These are phyloP conservation scores for Chiloscyllium punctatum DNA, from an alignment of 2,797 vertebrate species.

Conservation along the genomic window DNA sequence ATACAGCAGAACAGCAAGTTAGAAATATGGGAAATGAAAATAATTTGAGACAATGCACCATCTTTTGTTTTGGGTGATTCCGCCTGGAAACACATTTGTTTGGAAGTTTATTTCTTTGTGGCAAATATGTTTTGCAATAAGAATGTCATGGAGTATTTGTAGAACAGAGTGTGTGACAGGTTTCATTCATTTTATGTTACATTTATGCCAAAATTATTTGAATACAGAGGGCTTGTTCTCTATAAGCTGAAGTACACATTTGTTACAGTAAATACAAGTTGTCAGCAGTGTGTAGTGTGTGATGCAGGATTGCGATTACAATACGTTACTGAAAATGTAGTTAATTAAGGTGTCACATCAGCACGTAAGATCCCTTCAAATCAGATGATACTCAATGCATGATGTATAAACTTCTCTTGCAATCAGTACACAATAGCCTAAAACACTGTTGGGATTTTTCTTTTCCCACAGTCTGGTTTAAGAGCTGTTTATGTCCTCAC, in stretches of 20 bases:
- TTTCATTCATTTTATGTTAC: constrained; percentile 21
- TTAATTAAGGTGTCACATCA: constrained; percentile 30
- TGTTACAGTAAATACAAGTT: background rate
- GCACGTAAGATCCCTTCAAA: background rate
- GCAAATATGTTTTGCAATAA: background rate
- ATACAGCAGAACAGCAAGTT: background rate
- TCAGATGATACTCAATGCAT: background rate
- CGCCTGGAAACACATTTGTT: background rate
- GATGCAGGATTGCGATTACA: constrained; percentile 2
- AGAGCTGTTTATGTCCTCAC: background rate
- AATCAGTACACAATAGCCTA: background rate
- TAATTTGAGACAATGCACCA: background rate
- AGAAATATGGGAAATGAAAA: background rate
- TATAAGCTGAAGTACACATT: background rate
- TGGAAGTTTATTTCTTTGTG: background rate
- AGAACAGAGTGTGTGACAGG: background rate
- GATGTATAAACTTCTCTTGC: background rate
- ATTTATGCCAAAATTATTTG: constrained; percentile 19
- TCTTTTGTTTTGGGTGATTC: background rate
- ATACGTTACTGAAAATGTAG: background rate
- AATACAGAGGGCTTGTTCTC: constrained; percentile 1
- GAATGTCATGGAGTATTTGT: constrained; percentile 11
- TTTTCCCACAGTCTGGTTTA: background rate
- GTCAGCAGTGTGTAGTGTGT: background rate
- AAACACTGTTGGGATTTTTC: background rate